Evolutionary conservation across 1,140 invertebrate genomes (phyloP).

Genomic region (Bombus pyrosoma): DNA sequence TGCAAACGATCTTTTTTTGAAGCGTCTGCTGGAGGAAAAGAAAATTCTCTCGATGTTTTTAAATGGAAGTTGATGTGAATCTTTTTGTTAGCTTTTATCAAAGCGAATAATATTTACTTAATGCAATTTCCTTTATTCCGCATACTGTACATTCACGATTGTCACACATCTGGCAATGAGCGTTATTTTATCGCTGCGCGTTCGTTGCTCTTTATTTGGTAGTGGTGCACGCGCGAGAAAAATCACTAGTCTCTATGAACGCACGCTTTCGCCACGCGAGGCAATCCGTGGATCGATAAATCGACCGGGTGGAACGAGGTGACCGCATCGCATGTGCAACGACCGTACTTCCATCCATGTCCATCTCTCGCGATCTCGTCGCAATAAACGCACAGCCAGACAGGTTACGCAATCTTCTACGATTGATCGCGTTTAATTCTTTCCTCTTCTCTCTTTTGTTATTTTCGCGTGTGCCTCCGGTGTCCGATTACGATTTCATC

Average conservation of each 20-base stretch:
- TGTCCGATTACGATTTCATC: slow-evolving; percentile 29
- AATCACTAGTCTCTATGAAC: not conserved
- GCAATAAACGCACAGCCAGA: slow-evolving; percentile 28
- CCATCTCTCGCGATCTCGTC: not conserved
- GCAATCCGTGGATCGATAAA: slow-evolving; percentile 2
- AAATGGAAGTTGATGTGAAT: too few species aligned
- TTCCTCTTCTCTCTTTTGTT: not conserved
- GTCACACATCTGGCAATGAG: not conserved
- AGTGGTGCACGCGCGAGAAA: not conserved
- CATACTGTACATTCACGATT: not conserved
- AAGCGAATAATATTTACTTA: not conserved
- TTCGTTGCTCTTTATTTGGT: not conserved
- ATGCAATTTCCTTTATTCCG: not conserved
- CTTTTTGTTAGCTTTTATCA: not conserved
- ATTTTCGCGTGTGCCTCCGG: too few species aligned
- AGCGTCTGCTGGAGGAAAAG: too few species aligned
- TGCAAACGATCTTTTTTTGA: too few species aligned
- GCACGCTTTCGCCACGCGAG: not conserved
- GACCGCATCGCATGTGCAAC: not conserved
- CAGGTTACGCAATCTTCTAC: slow-evolving; percentile 50
- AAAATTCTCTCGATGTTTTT: too few species aligned
- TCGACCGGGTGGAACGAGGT: not conserved
- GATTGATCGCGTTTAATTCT: slow-evolving; percentile 49
- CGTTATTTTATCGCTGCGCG: not conserved
- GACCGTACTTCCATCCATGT: not conserved